Conservation (phyloP, 2,113 vertebrate genomes). For the Cyanoliseus patagonus region DNA sequence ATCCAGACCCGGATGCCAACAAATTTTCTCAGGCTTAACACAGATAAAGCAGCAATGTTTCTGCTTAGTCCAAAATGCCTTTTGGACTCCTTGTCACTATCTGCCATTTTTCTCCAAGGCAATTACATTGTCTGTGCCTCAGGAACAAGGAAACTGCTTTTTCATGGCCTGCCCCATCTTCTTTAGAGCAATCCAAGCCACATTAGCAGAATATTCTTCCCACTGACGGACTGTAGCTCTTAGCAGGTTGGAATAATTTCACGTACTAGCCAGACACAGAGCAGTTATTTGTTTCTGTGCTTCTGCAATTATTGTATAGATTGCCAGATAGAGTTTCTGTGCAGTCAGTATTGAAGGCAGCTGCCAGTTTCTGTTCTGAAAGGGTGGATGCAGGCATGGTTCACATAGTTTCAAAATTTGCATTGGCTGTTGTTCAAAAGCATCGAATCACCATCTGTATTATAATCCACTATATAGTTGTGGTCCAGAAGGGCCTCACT, state of each 20-base stretch:
- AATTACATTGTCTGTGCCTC: constrained; percentile 55
- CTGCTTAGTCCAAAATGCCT: constrained; percentile 59
- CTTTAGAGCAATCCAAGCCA: constrained; percentile 28
- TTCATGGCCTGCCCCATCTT: constrained; percentile 39
- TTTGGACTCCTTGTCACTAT: constrained; percentile 62
- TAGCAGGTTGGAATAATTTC: constrained; percentile 66
- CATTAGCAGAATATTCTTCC: constrained; percentile 54
- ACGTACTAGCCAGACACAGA: constrained; percentile 53
- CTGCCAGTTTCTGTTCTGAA: constrained; percentile 59
- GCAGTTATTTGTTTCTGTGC: constrained; percentile 50
- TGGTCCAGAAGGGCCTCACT: constrained; percentile 49
- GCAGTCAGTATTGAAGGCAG: constrained; percentile 35
- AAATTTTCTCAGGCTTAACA: constrained; percentile 71
- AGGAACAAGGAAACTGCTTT: constrained; percentile 40
- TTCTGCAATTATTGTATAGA: constrained; percentile 52
- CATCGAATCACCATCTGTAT: constrained; percentile 38
- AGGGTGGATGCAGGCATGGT: constrained; percentile 47
- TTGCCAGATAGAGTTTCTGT: constrained; percentile 56
- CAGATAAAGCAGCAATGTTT: constrained; percentile 70
- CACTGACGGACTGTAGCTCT: constrained; percentile 2
- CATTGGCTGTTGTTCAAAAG: constrained; percentile 48
- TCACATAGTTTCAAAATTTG: constrained; percentile 58
- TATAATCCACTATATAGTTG: constrained; percentile 33
- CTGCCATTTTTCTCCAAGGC: constrained; percentile 61
- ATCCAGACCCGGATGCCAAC: constrained; percentile 66